Base-by-base conservation (phyloP, 2,888 invertebrate genomes). In the Acleris cristana region DNA sequence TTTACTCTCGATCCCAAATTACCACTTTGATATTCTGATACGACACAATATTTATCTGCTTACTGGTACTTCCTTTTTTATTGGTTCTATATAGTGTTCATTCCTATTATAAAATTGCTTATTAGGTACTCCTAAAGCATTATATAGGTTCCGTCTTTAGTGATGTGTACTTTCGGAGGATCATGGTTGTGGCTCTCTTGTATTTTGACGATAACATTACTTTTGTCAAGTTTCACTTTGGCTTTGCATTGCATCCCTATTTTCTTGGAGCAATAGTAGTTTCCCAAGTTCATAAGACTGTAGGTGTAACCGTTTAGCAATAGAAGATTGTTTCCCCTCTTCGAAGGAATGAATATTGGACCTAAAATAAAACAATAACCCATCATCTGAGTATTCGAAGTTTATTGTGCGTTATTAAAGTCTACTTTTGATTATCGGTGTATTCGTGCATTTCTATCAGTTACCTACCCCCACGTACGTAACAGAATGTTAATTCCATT, bases 241-340 rank as follows among this genome's bases (percentile, higher is more conserved):
- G 65, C 54, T 49, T 49, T 65, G 40, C 65, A 65, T 40, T 30
- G 55, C 49, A 49, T 19, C 16, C 23, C 23, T 4, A 21, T 18
- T 53, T 49, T 65, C 45, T 34, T 52, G 34, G 64, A 58, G 21
- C 64, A 59, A 21, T 40, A 51, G 19, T 53, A 58, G 40, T 40
- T 40, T 14, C 23, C 16, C 3, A 19, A 23, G 30, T 19, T 16
- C 21, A 53, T 18, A 4, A n/a, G 45, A 18, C 23, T 49, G 26
- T 51, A 64, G 4, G 64, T 64, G n/a, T n/a, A 51, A 7, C 56
- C 56, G 3, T 64, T 56, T n/a, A 40, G 14, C 18, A 57, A 14
- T 8, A 56, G 40, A 21, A 64, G 30, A 12, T 48, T 30, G 5
- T 55, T 45, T 19, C 62, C 62, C 34, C 19, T 49, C 48, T 26